These are phyloP conservation scores for Lytechinus pictus DNA, from an alignment of 35 echinoderm and acorn worm species.

Conservation along the genomic window DNA sequence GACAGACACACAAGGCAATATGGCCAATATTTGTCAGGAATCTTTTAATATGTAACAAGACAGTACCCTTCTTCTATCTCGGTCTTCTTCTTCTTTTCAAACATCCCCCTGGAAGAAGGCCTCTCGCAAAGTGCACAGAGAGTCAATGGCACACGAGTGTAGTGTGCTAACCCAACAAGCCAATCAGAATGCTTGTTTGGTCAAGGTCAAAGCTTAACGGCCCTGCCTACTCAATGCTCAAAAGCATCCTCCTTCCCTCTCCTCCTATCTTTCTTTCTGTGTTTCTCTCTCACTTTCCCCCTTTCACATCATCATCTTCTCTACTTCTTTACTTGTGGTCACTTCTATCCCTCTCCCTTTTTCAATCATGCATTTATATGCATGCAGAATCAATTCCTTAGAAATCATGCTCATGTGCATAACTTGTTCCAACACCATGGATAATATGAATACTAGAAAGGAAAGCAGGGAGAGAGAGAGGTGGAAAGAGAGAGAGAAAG, in stretches of 20 bases:
- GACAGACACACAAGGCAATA: neutral
- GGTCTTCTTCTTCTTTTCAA: neutral
- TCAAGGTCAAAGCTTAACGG: slow-evolving; percentile 16
- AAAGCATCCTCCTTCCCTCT: neutral
- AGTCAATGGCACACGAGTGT: slow-evolving; percentile 34
- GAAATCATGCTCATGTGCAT: neutral
- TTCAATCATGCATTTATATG: neutral
- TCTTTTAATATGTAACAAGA: neutral
- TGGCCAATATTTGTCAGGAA: slow-evolving; percentile 17
- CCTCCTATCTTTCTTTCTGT: neutral
- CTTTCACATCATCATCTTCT: neutral
- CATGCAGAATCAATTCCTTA: neutral
- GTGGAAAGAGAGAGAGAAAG: neutral
- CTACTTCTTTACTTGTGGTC: neutral
- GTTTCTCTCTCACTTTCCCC: neutral
- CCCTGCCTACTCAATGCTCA: neutral
- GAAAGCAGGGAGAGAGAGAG: neutral
- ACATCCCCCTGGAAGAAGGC: neutral
- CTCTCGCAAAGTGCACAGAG: slow-evolving; percentile 24
- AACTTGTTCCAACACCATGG: neutral
- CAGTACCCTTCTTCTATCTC: neutral
- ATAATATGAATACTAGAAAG: neutral
- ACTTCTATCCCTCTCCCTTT: neutral
- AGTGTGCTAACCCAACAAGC: neutral
- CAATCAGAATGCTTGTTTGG: slow-evolving; percentile 25